These are phyloP conservation scores for Erpobdella octoculata DNA, from an alignment of 2,888 invertebrate genomes.

Conservation along the genomic window DNA sequence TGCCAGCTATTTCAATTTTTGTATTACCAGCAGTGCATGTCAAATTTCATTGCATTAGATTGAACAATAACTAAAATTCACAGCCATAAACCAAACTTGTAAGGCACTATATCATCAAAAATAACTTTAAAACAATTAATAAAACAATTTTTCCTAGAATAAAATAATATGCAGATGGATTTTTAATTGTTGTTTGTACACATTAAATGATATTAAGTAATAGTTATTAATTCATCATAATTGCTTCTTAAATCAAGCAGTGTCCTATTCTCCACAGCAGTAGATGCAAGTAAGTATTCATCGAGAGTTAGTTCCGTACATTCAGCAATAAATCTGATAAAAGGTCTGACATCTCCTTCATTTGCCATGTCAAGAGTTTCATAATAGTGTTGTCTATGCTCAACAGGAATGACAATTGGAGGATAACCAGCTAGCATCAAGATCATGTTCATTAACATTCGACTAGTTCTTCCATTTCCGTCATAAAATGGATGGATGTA, in stretches of 20 bases:
- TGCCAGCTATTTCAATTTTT: too few relatives aligned
- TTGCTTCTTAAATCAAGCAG: conserved; percentile 22
- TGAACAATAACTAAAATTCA: too few relatives aligned
- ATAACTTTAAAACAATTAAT: too few relatives aligned
- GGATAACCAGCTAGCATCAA: conserved; percentile 87
- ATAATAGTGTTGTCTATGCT: conserved; percentile 65
- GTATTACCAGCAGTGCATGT: too few relatives aligned
- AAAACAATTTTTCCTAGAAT: too few relatives aligned
- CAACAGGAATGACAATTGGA: conserved; percentile 84
- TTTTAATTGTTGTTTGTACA: too few relatives aligned
- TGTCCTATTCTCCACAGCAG: conserved; percentile 54
- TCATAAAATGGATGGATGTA: conserved; percentile 94
- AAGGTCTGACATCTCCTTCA: conserved; percentile 86
- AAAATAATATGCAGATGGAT: too few relatives aligned
- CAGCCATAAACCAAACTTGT: too few relatives aligned
- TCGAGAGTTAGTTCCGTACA: conserved; percentile 76
- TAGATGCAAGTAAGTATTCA: conserved; percentile 75
- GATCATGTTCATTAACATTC: conserved; percentile 88
- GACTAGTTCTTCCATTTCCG: conserved; percentile 89
- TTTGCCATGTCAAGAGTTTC: conserved; percentile 82
- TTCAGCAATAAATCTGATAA: conserved; percentile 87
- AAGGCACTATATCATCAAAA: too few relatives aligned
- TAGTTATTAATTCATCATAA: too few relatives aligned
- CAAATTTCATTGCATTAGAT: too few relatives aligned
- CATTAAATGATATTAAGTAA: too few relatives aligned